Percentiles rank a stretch among this genome's conserved stretches.
Conservation (phyloP, 37 sponge, comb jelly and placozoan species). For the Hexactinellida sp. region DNA sequence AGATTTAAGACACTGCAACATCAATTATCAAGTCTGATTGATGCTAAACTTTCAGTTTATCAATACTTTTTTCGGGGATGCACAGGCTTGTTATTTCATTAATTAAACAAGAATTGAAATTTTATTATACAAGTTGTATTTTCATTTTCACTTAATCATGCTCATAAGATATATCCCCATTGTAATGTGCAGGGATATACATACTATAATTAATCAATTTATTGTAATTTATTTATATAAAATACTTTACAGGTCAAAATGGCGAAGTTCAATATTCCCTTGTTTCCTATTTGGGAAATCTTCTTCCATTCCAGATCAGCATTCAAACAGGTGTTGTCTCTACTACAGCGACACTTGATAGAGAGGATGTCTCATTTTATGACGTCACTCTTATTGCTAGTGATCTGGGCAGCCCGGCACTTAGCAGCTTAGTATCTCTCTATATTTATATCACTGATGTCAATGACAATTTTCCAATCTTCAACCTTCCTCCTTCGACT, state of each 20-base stretch:
- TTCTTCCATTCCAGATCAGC: neutral
- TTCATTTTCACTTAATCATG: too few relatives aligned
- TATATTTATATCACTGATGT: neutral
- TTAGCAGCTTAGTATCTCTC: neutral
- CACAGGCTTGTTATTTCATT: too few relatives aligned
- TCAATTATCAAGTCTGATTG: too few relatives aligned
- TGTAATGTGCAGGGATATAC: too few relatives aligned
- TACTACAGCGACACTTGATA: neutral
- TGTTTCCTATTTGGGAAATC: neutral
- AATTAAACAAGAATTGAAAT: too few relatives aligned
- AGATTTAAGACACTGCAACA: too few relatives aligned
- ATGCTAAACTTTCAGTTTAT: too few relatives aligned
- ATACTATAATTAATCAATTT: too few relatives aligned
- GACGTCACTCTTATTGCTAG: neutral
- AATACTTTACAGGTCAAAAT: neutral
- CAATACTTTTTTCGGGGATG: too few relatives aligned
- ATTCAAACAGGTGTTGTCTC: neutral
- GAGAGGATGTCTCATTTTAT: neutral
- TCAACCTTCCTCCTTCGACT: neutral
- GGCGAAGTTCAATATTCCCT: neutral
- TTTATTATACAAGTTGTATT: too few relatives aligned
- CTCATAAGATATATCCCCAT: too few relatives aligned
- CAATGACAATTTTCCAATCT: neutral
- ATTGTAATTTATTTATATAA: neutral
- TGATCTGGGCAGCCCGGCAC: neutral